Base-by-base conservation (phyloP, 2,888 invertebrate species). In the Acrocera orbiculus region DNA sequence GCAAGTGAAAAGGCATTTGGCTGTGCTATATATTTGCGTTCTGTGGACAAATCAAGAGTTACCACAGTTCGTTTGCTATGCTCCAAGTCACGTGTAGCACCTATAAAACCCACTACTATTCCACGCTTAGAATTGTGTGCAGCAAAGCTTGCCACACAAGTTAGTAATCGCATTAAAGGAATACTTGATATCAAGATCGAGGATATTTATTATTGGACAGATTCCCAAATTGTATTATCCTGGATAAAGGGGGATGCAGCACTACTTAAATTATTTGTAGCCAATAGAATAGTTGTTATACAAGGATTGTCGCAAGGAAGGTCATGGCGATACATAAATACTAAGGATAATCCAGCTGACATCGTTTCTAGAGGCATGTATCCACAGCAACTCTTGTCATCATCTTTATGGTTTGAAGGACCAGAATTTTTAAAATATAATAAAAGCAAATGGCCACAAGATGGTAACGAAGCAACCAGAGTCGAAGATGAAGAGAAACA, bases 221-320 rank as follows among this genome's bases (percentile, higher is more conserved):
- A 43, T 27, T 49, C 37, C 9, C 41, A 36, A 3, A 42, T 44
- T 26, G 35, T 32, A 3, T n/a, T 45, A 22, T 32, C 32, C 13
- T 46, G 44, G 42, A 38, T 42, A 10, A 26, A 33, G 11, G 24
- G 35, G 4, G 31, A 24, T 16, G 37, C 47, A 17, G 27, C 32
- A 15, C 24, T 11, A 4, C 36, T 27, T 29, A 34, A 39, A 30
- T 40, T 39, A 4, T 43, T 46, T 32, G 42, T 47, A 39, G 47
- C 46, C 2, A 52, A 53, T 37, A 33, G 51, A 20, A 46, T 52
- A 3, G 40, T 43, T 2, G 34, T 46, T 32, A 50, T 53, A 11
- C 46, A 50, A 35, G 42, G 14, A n/a, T 5, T 16, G 14, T 19
- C 19, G 11, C 10, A 10, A 9, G 5, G 13, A 17, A 3, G 11